Conservation (phyloP, 2,888 invertebrate species). For the Orchestes rusci region DNA sequence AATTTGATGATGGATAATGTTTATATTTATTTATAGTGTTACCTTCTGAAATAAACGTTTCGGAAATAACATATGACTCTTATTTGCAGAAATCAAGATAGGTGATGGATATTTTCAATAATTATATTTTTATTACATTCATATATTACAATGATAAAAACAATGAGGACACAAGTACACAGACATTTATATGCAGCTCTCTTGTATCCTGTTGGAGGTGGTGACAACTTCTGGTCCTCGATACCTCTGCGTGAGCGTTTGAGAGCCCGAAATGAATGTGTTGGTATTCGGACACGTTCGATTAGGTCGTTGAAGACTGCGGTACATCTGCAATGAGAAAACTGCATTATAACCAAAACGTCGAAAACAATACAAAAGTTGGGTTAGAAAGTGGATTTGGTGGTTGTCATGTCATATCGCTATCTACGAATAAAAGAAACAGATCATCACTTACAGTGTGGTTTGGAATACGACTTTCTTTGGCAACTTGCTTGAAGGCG, state of each 20-base stretch:
- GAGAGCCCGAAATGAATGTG: constrained; percentile 51
- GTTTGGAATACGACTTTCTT: constrained; percentile 40
- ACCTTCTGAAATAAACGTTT: no score
- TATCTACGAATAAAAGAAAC: no score
- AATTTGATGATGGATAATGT: no score
- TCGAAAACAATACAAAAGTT: no score
- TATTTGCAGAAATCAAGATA: no score
- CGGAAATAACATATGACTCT: no score
- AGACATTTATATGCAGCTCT: constrained; percentile 76
- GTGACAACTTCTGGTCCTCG: constrained; percentile 80
- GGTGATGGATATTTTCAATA: no score
- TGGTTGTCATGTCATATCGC: no score
- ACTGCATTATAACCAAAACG: no score
- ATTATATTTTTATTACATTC: no score
- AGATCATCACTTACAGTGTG: constrained; percentile 41
- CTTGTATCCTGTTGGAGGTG: constrained; percentile 81
- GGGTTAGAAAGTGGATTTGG: no score
- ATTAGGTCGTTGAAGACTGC: constrained; percentile 55
- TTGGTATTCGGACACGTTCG: constrained; percentile 33
- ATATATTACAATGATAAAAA: constrained; percentile 45
- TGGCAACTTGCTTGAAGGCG: constrained; percentile 44
- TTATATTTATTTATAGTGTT: no score
- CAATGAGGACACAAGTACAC: constrained; percentile 34
- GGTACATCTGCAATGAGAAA: constrained; percentile 76
- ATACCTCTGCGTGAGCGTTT: constrained; percentile 71